Percentiles rank a stretch among this genome's conserved stretches.
Evolutionary conservation across 2,113 vertebrate genomes (phyloP).

Genomic region (Echinops telfairi): DNA sequence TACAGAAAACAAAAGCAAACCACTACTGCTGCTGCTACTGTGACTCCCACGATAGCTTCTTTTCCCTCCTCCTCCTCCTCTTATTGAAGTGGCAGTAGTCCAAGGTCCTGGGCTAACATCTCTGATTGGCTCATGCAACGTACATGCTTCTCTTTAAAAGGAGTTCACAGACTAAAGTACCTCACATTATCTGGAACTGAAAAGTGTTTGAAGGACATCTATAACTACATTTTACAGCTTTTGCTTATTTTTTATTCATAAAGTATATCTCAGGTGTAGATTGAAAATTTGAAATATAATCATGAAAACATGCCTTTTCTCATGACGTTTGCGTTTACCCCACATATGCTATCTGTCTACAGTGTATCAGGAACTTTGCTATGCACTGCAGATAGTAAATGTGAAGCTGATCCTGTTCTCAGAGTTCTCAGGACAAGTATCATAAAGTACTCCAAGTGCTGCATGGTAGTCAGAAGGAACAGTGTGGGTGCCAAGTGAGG

Average conservation of each 20-base stretch:
- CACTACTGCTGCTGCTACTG: not conserved
- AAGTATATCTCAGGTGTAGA: slow-evolving; percentile 6
- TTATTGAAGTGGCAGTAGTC: not conserved
- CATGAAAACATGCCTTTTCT: slow-evolving; percentile 29
- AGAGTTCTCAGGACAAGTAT: not conserved
- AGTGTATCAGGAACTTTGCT: not conserved
- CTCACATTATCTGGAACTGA: slow-evolving; percentile 19
- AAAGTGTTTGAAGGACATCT: not conserved
- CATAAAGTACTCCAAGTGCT: not conserved
- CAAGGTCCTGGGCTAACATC: not conserved
- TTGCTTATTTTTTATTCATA: slow-evolving; percentile 29
- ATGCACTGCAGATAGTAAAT: not conserved
- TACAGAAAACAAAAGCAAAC: slow-evolving; percentile 17
- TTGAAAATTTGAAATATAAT: slow-evolving; percentile 22
- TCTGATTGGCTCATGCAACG: not conserved
- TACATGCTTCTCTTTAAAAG: not conserved
- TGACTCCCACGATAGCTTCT: not conserved
- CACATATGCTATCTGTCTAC: slow-evolving; percentile 4
- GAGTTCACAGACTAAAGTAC: not conserved
- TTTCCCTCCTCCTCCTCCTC: not conserved
- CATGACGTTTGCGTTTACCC: slow-evolving; percentile 2
- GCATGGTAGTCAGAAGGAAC: not conserved
- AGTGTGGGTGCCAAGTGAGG: not conserved
- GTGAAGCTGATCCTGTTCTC: not conserved
- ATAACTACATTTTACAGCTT: not conserved